phyloP scores from a whole-genome alignment of 2,888 invertebrate species.

The Papilio elwesi region DNA sequence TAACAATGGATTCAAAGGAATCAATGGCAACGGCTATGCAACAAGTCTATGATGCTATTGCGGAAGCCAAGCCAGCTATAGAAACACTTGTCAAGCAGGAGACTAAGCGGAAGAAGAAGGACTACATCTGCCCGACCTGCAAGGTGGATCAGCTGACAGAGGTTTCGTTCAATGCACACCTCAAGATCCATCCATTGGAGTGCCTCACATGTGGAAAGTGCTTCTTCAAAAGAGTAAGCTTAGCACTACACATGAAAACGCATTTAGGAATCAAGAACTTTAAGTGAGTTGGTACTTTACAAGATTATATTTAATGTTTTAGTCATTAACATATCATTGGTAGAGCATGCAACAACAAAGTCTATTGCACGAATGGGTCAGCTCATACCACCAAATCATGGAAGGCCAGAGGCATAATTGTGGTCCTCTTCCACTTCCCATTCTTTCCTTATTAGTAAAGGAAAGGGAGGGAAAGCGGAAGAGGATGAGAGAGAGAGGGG shows the following conservation, averaged over 20 bases:
- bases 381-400: no score
- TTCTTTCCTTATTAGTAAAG: no score
- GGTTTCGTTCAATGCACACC: constrained; percentile 88
- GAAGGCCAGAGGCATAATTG: no score
- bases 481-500: no score
- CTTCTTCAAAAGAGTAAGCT: constrained; percentile 89
- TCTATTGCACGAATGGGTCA: no score
- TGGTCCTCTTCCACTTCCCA: no score
- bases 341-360: no score
- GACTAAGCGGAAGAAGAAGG: constrained; percentile 60
- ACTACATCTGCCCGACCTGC: constrained; percentile 74
- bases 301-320: no score
- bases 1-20: constrained; percentile 67
- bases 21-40: constrained; percentile 62
- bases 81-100: constrained; percentile 79
- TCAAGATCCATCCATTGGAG: constrained; percentile 91
- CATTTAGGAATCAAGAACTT: constrained; percentile 91
- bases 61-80: constrained; percentile 74
- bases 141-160: constrained; percentile 87
- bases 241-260: constrained; percentile 90
- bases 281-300: constrained; percentile 67
- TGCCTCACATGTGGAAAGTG: constrained; percentile 92
- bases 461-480: no score
- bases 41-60: constrained; percentile 64
- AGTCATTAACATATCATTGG: no score